These are phyloP conservation scores for Dermolepida albohirtum DNA, from an alignment of 2,888 invertebrate species.

Conservation along the genomic window DNA sequence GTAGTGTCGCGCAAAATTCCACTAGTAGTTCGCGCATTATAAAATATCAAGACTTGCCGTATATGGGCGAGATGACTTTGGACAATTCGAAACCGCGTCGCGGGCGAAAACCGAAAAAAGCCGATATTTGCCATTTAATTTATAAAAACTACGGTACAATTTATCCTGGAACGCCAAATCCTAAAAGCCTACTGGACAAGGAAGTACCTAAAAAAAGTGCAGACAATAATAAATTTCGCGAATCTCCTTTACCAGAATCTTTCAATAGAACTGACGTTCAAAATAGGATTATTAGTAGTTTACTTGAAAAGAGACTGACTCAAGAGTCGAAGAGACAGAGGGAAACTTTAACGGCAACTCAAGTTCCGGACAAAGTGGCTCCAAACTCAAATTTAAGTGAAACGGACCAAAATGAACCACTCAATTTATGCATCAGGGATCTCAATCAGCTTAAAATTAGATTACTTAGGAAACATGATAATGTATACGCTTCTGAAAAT, in stretches of 20 bases:
- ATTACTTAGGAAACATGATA: slow-evolving; percentile 72
- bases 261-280: slow-evolving; percentile 74
- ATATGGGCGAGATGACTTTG: slow-evolving; percentile 92
- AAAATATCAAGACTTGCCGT: slow-evolving; percentile 86
- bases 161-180: slow-evolving; percentile 78
- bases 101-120: slow-evolving; percentile 91
- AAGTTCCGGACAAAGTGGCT: slow-evolving; percentile 62
- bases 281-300: slow-evolving; percentile 76
- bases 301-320: slow-evolving; percentile 77
- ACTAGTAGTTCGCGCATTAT: slow-evolving; percentile 65
- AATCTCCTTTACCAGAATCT: slow-evolving; percentile 48
- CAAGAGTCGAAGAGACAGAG: slow-evolving; percentile 71
- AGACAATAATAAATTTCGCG: slow-evolving; percentile 45
- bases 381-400: slow-evolving; percentile 56
- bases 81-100: slow-evolving; percentile 88
- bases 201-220: slow-evolving; percentile 44
- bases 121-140: slow-evolving; percentile 91
- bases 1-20: slow-evolving; percentile 57
- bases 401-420: slow-evolving; percentile 75
- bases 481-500: slow-evolving; percentile 70
- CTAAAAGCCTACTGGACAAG: slow-evolving; percentile 67
- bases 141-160: slow-evolving; percentile 93
- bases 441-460: slow-evolving; percentile 76
- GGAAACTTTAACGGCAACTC: slow-evolving; percentile 46
- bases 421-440: slow-evolving; percentile 87